A percentile compares a stretch with the other conserved stretches of the same genome.
These are phyloP conservation scores for Silurus lanzhouensis DNA, from an alignment of 2,797 vertebrate species.

Conservation along the genomic window DNA sequence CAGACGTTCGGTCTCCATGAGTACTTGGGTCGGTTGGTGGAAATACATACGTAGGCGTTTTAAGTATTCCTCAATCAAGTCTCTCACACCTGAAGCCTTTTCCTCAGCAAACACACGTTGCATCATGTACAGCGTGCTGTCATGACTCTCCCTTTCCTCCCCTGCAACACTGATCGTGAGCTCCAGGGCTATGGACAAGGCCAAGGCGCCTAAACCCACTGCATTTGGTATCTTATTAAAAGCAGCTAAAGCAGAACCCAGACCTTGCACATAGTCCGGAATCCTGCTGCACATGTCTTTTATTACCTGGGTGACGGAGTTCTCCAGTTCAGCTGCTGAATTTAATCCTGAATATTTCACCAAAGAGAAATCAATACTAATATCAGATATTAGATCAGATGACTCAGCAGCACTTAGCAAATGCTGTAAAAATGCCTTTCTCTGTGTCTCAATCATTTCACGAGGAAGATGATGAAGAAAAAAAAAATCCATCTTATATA, in stretches of 20 bases:
- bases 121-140: background rate
- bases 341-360: conserved; percentile 1
- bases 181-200: background rate
- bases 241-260: background rate
- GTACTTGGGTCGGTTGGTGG: background rate
- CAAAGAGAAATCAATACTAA: background rate
- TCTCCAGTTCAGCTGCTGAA: background rate
- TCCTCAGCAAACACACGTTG: conserved; percentile 22
- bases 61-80: conserved; percentile 24
- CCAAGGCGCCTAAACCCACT: conserved; percentile 11
- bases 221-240: background rate
- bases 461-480: no score
- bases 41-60: background rate
- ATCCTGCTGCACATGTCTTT: background rate
- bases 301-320: background rate
- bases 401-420: background rate
- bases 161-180: background rate
- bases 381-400: background rate
- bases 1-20: conserved; percentile 7
- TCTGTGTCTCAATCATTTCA: background rate
- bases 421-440: background rate
- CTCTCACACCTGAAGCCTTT: conserved; percentile 22
- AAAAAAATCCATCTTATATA: background rate
- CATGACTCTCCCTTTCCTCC: background rate
- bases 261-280: background rate